These are phyloP conservation scores for Lasaia peninsularis DNA, from an alignment of 1,140 invertebrate species.

Conservation along the genomic window DNA sequence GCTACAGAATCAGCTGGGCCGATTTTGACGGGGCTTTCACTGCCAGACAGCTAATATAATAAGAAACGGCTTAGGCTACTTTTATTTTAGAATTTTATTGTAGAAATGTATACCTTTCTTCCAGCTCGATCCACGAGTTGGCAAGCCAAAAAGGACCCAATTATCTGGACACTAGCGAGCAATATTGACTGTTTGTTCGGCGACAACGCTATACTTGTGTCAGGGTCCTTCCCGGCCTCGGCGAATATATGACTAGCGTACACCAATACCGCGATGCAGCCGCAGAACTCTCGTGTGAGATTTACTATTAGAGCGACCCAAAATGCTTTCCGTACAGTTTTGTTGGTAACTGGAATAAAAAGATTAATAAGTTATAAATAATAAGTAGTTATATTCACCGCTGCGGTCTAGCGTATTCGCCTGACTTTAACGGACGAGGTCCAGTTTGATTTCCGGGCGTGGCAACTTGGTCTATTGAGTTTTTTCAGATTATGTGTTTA, in stretches of 20 bases:
- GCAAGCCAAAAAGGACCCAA: slow-evolving; percentile 63
- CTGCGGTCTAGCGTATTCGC: too few relatives aligned
- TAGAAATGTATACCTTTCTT: slow-evolving; percentile 62
- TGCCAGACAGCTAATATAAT: too few relatives aligned
- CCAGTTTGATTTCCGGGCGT: too few relatives aligned
- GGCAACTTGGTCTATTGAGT: too few relatives aligned
- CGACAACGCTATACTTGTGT: slow-evolving; percentile 48
- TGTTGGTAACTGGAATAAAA: slow-evolving; percentile 44
- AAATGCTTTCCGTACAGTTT: slow-evolving; percentile 59
- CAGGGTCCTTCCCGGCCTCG: slow-evolving; percentile 49
- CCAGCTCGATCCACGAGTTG: slow-evolving; percentile 62
- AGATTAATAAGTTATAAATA: too few relatives aligned
- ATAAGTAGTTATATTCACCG: too few relatives aligned
- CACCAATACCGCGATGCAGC: slow-evolving; percentile 64
- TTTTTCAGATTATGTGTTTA: too few relatives aligned
- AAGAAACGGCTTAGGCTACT: too few relatives aligned
- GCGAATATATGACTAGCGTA: slow-evolving; percentile 67
- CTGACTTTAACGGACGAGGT: too few relatives aligned
- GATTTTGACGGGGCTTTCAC: too few relatives aligned
- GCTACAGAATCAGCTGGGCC: too few relatives aligned
- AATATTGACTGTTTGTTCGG: slow-evolving; percentile 65
- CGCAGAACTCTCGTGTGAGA: slow-evolving; percentile 59
- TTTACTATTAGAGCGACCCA: slow-evolving; percentile 65
- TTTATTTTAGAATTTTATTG: too few relatives aligned
- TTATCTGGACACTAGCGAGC: slow-evolving; percentile 57